Evolutionary conservation across 2,888 invertebrate genomes (phyloP).

Genomic region (Chrysolina americana): DNA sequence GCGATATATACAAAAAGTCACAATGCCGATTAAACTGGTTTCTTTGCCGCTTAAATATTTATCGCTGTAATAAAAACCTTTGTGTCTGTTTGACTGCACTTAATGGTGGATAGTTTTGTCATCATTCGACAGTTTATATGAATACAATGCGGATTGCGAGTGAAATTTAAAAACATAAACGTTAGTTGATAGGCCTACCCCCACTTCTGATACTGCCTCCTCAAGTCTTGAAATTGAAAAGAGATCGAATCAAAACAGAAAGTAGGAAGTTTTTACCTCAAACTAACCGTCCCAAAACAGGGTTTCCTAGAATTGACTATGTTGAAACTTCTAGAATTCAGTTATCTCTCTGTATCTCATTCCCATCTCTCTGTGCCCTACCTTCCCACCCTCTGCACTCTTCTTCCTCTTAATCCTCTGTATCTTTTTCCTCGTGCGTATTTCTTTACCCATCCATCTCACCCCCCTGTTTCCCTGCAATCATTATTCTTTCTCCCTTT

Average conservation of each 20-base stretch:
- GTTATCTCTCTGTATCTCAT: too few relatives aligned
- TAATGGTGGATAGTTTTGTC: conserved; percentile 53
- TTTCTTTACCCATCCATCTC: too few relatives aligned
- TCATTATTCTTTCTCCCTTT: too few relatives aligned
- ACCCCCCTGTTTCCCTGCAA: too few relatives aligned
- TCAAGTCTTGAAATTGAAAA: not conserved
- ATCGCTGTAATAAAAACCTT: conserved; percentile 53
- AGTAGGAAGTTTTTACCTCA: too few relatives aligned
- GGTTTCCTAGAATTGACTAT: too few relatives aligned
- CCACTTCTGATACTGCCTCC: not conserved
- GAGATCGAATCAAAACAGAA: not conserved
- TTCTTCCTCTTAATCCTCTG: too few relatives aligned
- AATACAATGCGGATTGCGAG: conserved; percentile 49
- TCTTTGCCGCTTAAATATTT: conserved; percentile 52
- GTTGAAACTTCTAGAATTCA: too few relatives aligned
- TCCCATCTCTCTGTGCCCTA: too few relatives aligned
- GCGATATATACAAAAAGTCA: conserved; percentile 40
- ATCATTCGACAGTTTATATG: conserved; percentile 51
- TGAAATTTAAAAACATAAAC: conserved; percentile 28
- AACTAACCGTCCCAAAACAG: too few relatives aligned
- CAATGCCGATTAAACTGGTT: conserved; percentile 49
- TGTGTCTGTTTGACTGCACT: conserved; percentile 47
- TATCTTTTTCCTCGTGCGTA: too few relatives aligned
- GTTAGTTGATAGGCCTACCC: not conserved
- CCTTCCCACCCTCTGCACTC: too few relatives aligned